phyloP scores from a whole-genome alignment of 2,113 vertebrate genomes.

The Coptodon rendalli region DNA sequence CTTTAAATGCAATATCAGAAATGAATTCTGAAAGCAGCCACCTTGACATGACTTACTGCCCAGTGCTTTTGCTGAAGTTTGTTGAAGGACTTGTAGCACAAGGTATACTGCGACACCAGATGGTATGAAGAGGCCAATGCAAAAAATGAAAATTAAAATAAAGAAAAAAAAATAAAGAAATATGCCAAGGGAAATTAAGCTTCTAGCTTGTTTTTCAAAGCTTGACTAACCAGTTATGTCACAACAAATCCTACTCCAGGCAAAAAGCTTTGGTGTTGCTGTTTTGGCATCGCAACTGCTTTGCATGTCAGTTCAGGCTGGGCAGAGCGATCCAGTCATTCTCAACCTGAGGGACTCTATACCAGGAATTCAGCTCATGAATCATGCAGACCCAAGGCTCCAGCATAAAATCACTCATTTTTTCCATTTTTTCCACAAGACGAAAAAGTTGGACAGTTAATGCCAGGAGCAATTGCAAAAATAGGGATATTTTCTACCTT shows the following conservation, averaged over 20 bases:
- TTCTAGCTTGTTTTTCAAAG: slow-evolving; percentile 43
- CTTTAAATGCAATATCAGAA: neutral
- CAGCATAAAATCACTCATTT: slow-evolving; percentile 34
- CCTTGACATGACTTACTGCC: neutral
- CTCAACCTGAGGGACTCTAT: slow-evolving; percentile 32
- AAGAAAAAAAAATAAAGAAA: neutral
- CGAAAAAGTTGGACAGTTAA: slow-evolving; percentile 32
- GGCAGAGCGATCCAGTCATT: slow-evolving; percentile 22
- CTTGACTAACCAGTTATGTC: slow-evolving; percentile 57
- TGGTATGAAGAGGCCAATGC: neutral
- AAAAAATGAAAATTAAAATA: neutral
- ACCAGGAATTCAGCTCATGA: slow-evolving; percentile 34
- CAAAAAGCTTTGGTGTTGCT: slow-evolving; percentile 26
- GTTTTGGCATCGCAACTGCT: slow-evolving; percentile 11
- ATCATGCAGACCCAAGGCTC: slow-evolving; percentile 42
- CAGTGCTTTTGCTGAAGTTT: neutral
- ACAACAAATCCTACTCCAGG: slow-evolving; percentile 35
- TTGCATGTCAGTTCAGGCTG: slow-evolving; percentile 38
- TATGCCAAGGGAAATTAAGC: slow-evolving; percentile 36
- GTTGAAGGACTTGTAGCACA: neutral
- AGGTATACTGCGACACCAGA: slow-evolving; percentile 3
- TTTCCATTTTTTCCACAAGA: slow-evolving; percentile 12
- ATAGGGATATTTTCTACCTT: slow-evolving; percentile 7
- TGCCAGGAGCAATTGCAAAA: slow-evolving; percentile 17
- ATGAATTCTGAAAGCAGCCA: neutral